Base-by-base conservation (phyloP, 2,888 invertebrate species). In the Acleris emargana region DNA sequence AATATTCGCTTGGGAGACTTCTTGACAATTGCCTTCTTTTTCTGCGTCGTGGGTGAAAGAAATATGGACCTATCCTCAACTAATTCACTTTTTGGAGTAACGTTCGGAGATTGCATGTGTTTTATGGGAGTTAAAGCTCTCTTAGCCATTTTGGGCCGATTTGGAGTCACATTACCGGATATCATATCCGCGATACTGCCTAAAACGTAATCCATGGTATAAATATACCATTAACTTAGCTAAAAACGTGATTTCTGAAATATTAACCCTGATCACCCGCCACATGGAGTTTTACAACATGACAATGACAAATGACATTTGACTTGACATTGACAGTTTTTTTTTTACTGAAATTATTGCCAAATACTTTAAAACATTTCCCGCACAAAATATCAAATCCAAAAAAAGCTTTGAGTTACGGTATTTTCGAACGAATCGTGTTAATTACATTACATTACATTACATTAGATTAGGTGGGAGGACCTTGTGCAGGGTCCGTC, bases 141-240 rank as follows among this genome's bases (percentile, higher is more conserved):
- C 70, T 84, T 85, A 1, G 82, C 58, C 11, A 92, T 78, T 78
- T 89, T 93, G 1, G 91, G 91, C 25, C 94, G 88, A 71, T 92
- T 93, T 7, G 93, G 93, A 2, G 94, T 93, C 45, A 92, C 92
- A 68, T 91, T 89, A 54, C 94, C 94, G 18, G 94, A 90, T 77
- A 94, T 89, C 72, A 94, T 80, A 69, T 94, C 94, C 67, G 94
- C 93, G 64, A 94, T 86, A 78, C 94, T 93, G 64, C 94, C 94
- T 47, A 94, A 82, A 38, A 93, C 87, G 79, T 93, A 93, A 82
- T 93, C 93, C 93, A 93, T 93, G 47, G 69, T 72, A 16, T 28
- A 13, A 22, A 20, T 13, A 28, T 17, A 64, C 50, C 59, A 64
- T 64, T 64, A 55, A 64, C 50, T 43, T 32, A 60, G 43, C 20